Evolutionary conservation across 2,888 invertebrate species (phyloP), one percentile per base, ranked within the genome.

Genomic region (Temnothorax unifasciatus): DNA sequence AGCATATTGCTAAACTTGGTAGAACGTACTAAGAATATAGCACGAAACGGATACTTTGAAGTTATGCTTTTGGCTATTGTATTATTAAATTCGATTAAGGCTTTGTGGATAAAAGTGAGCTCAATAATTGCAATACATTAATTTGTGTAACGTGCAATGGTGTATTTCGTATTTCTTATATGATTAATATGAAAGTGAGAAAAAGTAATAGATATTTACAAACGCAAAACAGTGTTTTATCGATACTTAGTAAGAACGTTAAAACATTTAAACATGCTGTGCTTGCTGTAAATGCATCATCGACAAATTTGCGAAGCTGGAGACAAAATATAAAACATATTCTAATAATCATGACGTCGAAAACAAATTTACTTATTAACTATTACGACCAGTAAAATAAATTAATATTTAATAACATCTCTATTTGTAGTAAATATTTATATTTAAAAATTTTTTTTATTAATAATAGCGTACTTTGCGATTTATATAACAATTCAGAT

Each of bases 101-200:
- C 25, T 41, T 41, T 41, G 11, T 29, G 13, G 8, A 44, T 41
- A 59, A 59, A 59, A 59, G 6, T 59, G 38, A 38, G 2, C 11
- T 71, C 9, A 38, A 54, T 54, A 21, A 71, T 71, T 9, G 34
- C 29, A 52, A 71, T 54, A 52, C 0, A 71, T 21, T 71, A 18
- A 71, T 54, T 15, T 54, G 15, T 54, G 15, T 38, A n/a, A 38
- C 18, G 15, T 21, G 15, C 5, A 52, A 54, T 34, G 1, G 6
- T 50, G 0, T 34, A 6, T 34, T 34, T 34, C 6, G 1, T 38
- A 2, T 25, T 38, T 38, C 0, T 15, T 54, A 54, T 21, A 11
- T 38, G 15, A 71, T 38, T 52, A 34, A 21, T 21, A 54, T 18
- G 1, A 52, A 71, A 15, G 0, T 52, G 21, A 38, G 3, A 71